phyloP scores from a whole-genome alignment of 2,797 vertebrate species.

The Neosilurus hyrtlii region DNA sequence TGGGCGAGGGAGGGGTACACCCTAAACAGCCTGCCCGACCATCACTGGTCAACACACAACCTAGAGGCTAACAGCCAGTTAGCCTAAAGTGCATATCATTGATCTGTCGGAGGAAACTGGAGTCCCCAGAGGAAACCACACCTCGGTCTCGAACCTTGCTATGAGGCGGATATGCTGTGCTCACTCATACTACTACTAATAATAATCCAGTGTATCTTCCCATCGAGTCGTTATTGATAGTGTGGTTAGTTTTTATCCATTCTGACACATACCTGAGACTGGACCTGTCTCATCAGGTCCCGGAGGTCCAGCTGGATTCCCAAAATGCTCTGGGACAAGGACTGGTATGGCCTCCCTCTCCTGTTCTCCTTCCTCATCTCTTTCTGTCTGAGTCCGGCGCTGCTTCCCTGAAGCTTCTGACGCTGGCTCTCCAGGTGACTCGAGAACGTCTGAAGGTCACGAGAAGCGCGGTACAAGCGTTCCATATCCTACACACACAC shows the following conservation, averaged over 20 bases:
- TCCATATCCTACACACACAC: slow-evolving; percentile 67
- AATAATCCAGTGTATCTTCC: too few species aligned
- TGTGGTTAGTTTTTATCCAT: background rate
- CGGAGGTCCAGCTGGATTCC: slow-evolving; percentile 70
- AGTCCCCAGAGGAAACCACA: too few species aligned
- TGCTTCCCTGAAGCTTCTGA: slow-evolving; percentile 56
- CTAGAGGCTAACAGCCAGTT: too few species aligned
- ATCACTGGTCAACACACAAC: too few species aligned
- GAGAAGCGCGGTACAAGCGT: slow-evolving; percentile 62
- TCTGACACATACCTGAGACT: slow-evolving; percentile 58
- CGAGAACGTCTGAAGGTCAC: slow-evolving; percentile 67
- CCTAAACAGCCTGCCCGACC: too few species aligned
- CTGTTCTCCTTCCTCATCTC: background rate
- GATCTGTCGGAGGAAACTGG: too few species aligned
- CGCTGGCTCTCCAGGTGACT: slow-evolving; percentile 68
- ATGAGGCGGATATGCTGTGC: too few species aligned
- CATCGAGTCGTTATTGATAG: too few species aligned
- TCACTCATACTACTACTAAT: too few species aligned
- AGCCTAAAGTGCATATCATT: too few species aligned
- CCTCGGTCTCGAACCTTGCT: too few species aligned
- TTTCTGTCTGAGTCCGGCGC: slow-evolving; percentile 39
- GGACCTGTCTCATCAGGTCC: slow-evolving; percentile 71
- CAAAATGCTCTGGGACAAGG: slow-evolving; percentile 58
- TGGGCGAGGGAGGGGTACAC: too few species aligned
- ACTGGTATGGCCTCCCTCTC: background rate